Percentiles rank a stretch among this genome's conserved stretches.
These are phyloP conservation scores for Aelia acuminata DNA, from an alignment of 2,888 invertebrate genomes.

Conservation along the genomic window DNA sequence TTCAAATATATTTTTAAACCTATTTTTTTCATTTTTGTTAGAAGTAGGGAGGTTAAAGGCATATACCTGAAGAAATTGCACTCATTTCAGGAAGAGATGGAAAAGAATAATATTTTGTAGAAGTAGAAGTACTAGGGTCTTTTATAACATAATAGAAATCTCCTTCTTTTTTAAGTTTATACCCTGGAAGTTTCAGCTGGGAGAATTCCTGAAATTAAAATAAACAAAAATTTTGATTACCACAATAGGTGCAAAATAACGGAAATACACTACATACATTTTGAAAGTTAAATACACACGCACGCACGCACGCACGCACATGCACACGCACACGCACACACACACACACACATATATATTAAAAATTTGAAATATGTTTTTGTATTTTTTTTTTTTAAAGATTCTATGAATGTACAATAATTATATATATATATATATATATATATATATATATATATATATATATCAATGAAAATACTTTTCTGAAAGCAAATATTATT, in stretches of 20 bases:
- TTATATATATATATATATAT: neutral
- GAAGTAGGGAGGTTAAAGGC: neutral
- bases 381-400: too few relatives aligned
- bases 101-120: constrained; percentile 45
- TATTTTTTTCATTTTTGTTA: too few relatives aligned
- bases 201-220: constrained; percentile 72
- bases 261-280: neutral
- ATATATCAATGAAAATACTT: neutral
- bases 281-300: constrained; percentile 16
- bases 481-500: too few relatives aligned
- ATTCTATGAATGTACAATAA: too few relatives aligned
- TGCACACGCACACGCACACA: too few relatives aligned
- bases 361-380: too few relatives aligned
- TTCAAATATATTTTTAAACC: neutral
- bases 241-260: neutral
- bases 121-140: constrained; percentile 50
- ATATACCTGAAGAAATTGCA: neutral
- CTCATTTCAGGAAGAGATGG: constrained; percentile 34
- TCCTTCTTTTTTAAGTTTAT: constrained; percentile 74
- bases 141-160: constrained; percentile 76
- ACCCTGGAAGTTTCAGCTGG: constrained; percentile 74
- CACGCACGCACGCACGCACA: too few relatives aligned
- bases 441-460: neutral
- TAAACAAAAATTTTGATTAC: constrained; percentile 33
- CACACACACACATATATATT: too few relatives aligned